Percentiles rank a stretch among this genome's conserved stretches.
These are phyloP conservation scores for Magallana gigas DNA, from an alignment of 1,140 invertebrate genomes.

Conservation along the genomic window DNA sequence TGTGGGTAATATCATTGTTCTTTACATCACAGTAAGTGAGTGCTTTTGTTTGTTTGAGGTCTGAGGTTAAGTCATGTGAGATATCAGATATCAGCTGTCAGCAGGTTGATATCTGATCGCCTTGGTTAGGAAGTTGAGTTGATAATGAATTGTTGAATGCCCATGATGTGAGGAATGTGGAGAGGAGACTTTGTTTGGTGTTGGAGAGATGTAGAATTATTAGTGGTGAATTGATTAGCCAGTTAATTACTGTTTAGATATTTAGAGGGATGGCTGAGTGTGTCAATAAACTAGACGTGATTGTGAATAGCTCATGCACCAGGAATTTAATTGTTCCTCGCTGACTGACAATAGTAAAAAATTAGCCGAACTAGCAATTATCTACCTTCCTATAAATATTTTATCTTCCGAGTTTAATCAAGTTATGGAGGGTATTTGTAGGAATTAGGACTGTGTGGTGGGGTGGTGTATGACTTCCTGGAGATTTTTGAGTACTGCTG, in stretches of 20 bases:
- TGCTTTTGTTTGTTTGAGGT: constrained; percentile 29
- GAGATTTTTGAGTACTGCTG: constrained; percentile 23
- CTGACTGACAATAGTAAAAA: background rate
- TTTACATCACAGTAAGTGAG: constrained; percentile 17
- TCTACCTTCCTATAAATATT: background rate
- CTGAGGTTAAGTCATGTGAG: constrained; percentile 12
- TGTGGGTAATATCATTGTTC: constrained; percentile 8
- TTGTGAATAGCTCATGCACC: background rate
- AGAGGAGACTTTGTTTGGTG: background rate
- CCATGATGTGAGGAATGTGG: background rate
- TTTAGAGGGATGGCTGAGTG: background rate
- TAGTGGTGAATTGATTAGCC: background rate
- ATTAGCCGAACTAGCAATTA: background rate
- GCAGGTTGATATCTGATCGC: constrained; percentile 21
- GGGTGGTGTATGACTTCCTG: background rate
- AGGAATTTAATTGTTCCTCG: background rate
- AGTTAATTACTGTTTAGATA: background rate
- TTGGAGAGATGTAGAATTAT: background rate
- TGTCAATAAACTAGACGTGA: background rate
- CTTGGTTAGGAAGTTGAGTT: background rate
- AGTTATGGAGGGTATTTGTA: background rate
- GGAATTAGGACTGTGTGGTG: too few species aligned
- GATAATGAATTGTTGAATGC: constrained; percentile 22
- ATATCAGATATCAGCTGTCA: constrained; percentile 35
- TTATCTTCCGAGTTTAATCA: constrained; percentile 4